Conservation (phyloP, 1,140 invertebrate species). For the Trachymyrmex cornetzi region DNA sequence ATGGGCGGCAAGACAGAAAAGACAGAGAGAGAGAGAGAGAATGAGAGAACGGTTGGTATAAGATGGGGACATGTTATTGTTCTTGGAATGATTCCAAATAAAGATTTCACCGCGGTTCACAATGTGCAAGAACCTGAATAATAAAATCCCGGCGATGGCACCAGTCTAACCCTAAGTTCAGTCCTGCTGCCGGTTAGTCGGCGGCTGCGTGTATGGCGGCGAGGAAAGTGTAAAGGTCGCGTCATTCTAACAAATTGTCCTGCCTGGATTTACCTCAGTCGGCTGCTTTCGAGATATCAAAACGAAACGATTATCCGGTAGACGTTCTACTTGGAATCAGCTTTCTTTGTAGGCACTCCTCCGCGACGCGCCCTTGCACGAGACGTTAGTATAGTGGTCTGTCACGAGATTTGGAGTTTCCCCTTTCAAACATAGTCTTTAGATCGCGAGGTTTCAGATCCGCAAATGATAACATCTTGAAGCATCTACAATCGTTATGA, state of each 20-base stretch:
- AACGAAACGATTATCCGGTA: conserved; percentile 71
- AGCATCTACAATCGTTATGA: conserved; percentile 3
- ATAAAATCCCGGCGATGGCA: conserved; percentile 84
- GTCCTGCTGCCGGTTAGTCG: conserved; percentile 69
- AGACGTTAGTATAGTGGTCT: neutral
- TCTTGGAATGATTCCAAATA: conserved; percentile 87
- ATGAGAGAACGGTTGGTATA: conserved; percentile 20
- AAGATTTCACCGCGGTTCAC: conserved; percentile 84
- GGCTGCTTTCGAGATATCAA: conserved; percentile 69
- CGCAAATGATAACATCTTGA: conserved; percentile 31
- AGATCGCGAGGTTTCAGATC: conserved; percentile 31
- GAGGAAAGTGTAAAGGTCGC: conserved; percentile 68
- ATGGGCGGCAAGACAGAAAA: neutral
- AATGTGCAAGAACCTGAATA: conserved; percentile 84
- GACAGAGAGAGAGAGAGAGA: neutral
- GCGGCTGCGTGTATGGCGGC: conserved; percentile 29
- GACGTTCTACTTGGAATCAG: conserved; percentile 68
- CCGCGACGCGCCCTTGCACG: conserved; percentile 38
- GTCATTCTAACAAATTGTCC: conserved; percentile 77
- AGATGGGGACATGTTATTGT: conserved; percentile 84
- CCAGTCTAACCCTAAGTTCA: conserved; percentile 79
- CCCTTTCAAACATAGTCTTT: conserved; percentile 26
- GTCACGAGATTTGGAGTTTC: conserved; percentile 27
- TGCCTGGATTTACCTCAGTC: conserved; percentile 77
- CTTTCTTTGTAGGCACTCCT: conserved; percentile 18